Conservation (phyloP, 2,797 vertebrate species). For the Neomorphus geoffroyi region DNA sequence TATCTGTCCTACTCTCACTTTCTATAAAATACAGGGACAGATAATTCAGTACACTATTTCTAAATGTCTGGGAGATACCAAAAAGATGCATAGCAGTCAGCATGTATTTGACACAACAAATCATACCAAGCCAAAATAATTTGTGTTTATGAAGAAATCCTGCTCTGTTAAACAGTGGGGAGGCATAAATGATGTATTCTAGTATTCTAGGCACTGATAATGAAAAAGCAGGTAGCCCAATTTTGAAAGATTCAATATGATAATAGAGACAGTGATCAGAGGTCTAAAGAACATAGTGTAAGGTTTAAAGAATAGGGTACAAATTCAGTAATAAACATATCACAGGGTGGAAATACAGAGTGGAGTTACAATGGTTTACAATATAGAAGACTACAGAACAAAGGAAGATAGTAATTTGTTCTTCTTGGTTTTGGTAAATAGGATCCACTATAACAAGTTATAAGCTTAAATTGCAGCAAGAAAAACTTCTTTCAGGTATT, state of each 20-base stretch:
- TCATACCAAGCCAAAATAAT: neutral
- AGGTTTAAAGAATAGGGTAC: neutral
- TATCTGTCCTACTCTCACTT: neutral
- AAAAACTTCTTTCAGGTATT: neutral
- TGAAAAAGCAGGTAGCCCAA: neutral
- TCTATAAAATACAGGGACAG: neutral
- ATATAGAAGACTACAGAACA: neutral
- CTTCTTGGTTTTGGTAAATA: neutral
- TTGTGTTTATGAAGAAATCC: neutral
- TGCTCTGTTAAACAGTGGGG: neutral
- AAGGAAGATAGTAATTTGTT: neutral
- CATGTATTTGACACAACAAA: neutral
- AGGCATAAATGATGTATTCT: neutral
- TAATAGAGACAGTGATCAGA: neutral
- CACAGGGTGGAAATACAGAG: neutral
- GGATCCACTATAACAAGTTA: neutral
- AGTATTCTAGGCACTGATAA: neutral
- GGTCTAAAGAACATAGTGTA: neutral
- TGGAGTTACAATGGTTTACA: neutral
- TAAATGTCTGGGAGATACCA: neutral
- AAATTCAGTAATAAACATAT: neutral
- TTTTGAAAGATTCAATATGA: neutral
- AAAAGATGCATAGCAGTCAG: neutral
- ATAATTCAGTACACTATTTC: neutral
- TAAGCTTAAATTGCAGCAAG: neutral